These are phyloP conservation scores for Punctoribates punctum DNA, from an alignment of 2,888 invertebrate species.

Conservation along the genomic window DNA sequence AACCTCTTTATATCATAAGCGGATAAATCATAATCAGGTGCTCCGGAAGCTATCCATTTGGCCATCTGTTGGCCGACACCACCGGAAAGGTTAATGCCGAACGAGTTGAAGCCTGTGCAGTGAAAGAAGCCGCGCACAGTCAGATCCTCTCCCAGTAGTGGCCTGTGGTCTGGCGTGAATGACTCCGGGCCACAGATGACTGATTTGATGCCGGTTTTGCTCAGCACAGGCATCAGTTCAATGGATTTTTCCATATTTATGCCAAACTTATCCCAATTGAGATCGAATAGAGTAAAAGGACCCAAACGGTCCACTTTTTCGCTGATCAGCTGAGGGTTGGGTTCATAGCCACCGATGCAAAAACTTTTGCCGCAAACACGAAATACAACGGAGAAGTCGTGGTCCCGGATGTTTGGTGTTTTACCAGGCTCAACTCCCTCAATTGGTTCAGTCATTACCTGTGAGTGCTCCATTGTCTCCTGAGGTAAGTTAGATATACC, in stretches of 20 bases:
- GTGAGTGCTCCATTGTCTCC: slow-evolving; percentile 80
- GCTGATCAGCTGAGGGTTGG: slow-evolving; percentile 66
- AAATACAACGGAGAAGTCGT: slow-evolving; percentile 76
- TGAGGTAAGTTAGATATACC: slow-evolving; percentile 64
- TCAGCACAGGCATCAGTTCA: slow-evolving; percentile 70
- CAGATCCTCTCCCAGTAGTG: slow-evolving; percentile 66
- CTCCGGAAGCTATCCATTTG: slow-evolving; percentile 75
- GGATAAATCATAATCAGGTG: slow-evolving; percentile 80
- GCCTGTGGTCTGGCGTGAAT: slow-evolving; percentile 87
- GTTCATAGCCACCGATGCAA: slow-evolving; percentile 81
- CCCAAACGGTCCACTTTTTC: neutral
- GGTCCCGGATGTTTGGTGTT: slow-evolving; percentile 78
- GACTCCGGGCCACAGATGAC: slow-evolving; percentile 87
- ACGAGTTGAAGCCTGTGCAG: slow-evolving; percentile 82
- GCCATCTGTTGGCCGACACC: slow-evolving; percentile 81
- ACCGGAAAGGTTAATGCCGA: slow-evolving; percentile 86
- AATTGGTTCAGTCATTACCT: slow-evolving; percentile 75
- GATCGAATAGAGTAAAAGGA: slow-evolving; percentile 74
- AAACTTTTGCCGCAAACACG: slow-evolving; percentile 78
- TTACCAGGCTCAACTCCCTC: slow-evolving; percentile 63
- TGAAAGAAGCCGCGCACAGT: slow-evolving; percentile 68
- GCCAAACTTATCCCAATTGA: slow-evolving; percentile 81
- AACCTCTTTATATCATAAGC: slow-evolving; percentile 70
- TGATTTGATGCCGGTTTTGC: slow-evolving; percentile 71
- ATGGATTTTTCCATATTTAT: slow-evolving; percentile 67